A percentile compares a stretch with the other conserved stretches of the same genome.
Conservation (phyloP, 1,140 invertebrate genomes). For the Diplogasteroides magnus region DNA sequence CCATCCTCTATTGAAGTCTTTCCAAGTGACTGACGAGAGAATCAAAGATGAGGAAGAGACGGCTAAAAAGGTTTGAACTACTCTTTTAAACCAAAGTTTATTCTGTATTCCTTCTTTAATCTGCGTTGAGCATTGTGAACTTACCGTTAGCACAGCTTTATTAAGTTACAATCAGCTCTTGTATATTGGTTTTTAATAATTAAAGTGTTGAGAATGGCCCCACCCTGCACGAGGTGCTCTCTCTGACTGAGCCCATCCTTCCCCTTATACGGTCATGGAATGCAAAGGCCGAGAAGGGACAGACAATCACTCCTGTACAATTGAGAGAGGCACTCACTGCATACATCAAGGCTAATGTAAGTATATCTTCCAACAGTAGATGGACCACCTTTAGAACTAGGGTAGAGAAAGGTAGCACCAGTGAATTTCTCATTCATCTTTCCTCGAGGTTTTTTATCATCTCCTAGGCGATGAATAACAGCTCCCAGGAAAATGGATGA, state of each 20-base stretch:
- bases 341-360: conserved; percentile 70
- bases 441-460: too few species aligned
- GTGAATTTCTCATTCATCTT: too few species aligned
- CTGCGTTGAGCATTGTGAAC: too few species aligned
- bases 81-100: not conserved
- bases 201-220: conserved; percentile 10
- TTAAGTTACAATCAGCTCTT: too few species aligned
- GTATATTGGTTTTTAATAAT: not conserved
- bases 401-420: too few species aligned
- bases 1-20: conserved; percentile 19
- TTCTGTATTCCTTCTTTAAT: too few species aligned
- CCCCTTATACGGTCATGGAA: conserved; percentile 63
- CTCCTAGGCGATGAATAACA: too few species aligned
- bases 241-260: conserved; percentile 66
- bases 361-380: too few species aligned
- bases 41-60: conserved; percentile 26
- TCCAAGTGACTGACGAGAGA: conserved; percentile 29
- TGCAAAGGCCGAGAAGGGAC: conserved; percentile 38
- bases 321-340: conserved; percentile 69
- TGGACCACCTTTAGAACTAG: too few species aligned
- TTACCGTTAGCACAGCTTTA: too few species aligned
- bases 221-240: conserved; percentile 66
- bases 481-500: too few species aligned
- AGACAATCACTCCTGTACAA: conserved; percentile 65
- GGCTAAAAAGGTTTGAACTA: not conserved